phyloP scores from a whole-genome alignment of 2,888 invertebrate genomes.

The Chouioia cunea region DNA sequence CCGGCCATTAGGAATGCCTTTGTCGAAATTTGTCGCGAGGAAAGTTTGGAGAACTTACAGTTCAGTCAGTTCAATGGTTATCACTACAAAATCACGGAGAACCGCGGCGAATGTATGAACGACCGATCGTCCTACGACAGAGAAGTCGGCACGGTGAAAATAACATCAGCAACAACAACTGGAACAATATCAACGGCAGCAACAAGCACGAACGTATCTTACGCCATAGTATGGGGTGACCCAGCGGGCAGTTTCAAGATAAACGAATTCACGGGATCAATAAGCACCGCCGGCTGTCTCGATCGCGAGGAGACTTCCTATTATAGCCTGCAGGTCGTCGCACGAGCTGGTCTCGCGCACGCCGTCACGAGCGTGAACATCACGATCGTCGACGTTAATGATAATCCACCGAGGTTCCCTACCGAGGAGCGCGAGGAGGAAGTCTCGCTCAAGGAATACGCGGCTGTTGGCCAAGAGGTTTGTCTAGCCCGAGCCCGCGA shows the following conservation, averaged over 20 bases:
- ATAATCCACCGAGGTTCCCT: slow-evolving; percentile 88
- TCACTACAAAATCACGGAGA: slow-evolving; percentile 86
- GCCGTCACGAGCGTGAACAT: slow-evolving; percentile 86
- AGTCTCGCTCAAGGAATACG: slow-evolving; percentile 86
- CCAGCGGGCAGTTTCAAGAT: slow-evolving; percentile 82
- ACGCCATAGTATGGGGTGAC: slow-evolving; percentile 87
- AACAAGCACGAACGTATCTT: slow-evolving; percentile 71
- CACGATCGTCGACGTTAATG: slow-evolving; percentile 88
- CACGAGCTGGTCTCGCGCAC: slow-evolving; percentile 80
- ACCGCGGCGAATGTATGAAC: slow-evolving; percentile 74
- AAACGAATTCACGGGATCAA: slow-evolving; percentile 82
- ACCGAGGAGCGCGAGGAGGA: slow-evolving; percentile 79
- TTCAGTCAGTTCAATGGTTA: slow-evolving; percentile 84
- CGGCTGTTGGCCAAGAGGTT: slow-evolving; percentile 93
- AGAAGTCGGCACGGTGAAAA: slow-evolving; percentile 82
- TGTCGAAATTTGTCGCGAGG: slow-evolving; percentile 83
- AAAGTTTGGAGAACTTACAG: slow-evolving; percentile 79
- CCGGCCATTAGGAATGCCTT: slow-evolving; percentile 80
- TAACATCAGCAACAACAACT: too few species aligned
- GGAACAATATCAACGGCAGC: too few species aligned
- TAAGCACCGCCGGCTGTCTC: slow-evolving; percentile 82
- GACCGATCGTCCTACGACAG: slow-evolving; percentile 70
- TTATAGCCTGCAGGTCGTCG: slow-evolving; percentile 86
- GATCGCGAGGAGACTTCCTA: slow-evolving; percentile 86
- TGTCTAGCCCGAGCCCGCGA: slow-evolving; percentile 90